A percentile compares a stretch with the other conserved stretches of the same genome.
Conservation (phyloP, 2,888 invertebrate genomes). For the Pocota personata region DNA sequence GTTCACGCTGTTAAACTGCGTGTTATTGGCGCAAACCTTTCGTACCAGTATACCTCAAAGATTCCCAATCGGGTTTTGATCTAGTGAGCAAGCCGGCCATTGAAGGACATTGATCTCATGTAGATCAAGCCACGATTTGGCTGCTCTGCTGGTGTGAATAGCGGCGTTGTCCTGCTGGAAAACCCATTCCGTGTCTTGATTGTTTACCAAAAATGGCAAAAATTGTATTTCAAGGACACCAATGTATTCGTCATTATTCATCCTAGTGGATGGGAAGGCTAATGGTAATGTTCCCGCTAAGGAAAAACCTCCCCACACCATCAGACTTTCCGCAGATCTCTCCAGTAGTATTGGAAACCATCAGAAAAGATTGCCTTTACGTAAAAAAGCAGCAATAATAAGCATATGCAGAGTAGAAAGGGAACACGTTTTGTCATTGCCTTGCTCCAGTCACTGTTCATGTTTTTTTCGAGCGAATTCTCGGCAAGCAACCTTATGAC, state of each 20-base stretch:
- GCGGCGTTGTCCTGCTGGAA: conserved; percentile 42
- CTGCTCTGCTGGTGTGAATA: conserved; percentile 7
- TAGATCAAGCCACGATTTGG: conserved; percentile 4
- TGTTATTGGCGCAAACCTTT: conserved; percentile 26
- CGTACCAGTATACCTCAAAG: conserved; percentile 19
- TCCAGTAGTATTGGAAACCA: conserved; percentile 37
- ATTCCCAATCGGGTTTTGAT: conserved; percentile 36
- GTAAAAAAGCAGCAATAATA: neutral
- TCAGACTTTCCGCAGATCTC: conserved; percentile 38
- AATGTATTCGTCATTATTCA: conserved; percentile 10
- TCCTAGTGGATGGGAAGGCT: neutral
- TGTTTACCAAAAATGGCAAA: neutral
- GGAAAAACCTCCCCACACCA: conserved; percentile 37
- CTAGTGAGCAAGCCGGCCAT: conserved; percentile 36
- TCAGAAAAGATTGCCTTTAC: conserved; percentile 34
- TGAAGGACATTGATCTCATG: conserved; percentile 2
- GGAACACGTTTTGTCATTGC: no score
- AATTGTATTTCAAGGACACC: conserved; percentile 1
- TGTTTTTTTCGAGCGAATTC: no score
- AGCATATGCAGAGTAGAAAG: no score
- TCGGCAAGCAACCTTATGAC: no score
- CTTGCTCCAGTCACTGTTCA: no score
- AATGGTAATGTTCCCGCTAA: conserved; percentile 16
- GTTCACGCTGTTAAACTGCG: neutral
- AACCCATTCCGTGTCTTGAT: no score